These are phyloP conservation scores for Drepanosiphum platanoidis DNA, from an alignment of 2,888 invertebrate genomes.

Conservation along the genomic window DNA sequence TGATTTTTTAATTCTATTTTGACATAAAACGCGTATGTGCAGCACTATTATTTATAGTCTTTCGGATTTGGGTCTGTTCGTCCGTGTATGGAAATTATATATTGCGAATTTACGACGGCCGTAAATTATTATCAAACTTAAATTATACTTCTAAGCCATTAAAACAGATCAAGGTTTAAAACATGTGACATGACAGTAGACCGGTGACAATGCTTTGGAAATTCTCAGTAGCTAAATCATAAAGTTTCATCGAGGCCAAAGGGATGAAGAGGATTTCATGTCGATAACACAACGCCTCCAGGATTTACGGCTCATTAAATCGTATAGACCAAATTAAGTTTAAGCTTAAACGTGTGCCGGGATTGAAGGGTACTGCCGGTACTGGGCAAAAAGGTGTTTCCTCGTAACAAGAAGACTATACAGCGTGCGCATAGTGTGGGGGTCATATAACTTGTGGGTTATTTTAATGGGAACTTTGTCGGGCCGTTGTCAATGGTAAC, in stretches of 20 bases:
- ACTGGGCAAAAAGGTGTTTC: not conserved
- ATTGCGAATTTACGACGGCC: not conserved
- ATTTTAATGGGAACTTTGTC: slow-evolving; percentile 21
- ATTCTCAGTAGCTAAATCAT: not conserved
- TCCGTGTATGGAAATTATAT: not conserved
- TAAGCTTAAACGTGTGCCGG: not conserved
- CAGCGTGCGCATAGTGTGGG: not conserved
- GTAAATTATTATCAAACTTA: not conserved
- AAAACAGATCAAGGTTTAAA: slow-evolving; percentile 1
- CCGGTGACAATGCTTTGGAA: not conserved
- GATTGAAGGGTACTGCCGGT: not conserved
- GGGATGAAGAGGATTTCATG: not conserved
- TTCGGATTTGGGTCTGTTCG: not conserved
- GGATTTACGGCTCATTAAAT: slow-evolving; percentile 7
- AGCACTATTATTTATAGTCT: not conserved
- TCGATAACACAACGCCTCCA: not conserved
- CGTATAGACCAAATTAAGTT: slow-evolving; percentile 5
- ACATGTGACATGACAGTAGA: not conserved
- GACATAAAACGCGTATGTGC: too few species aligned
- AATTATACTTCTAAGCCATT: not conserved
- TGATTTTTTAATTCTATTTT: too few species aligned
- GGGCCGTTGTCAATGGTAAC: slow-evolving; percentile 51
- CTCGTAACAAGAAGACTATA: not conserved
- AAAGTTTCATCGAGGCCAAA: not conserved
- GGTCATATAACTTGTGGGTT: slow-evolving; percentile 7